Evolutionary conservation across 2,113 vertebrate species (phyloP), one percentile per base, ranked within the genome.

Genomic region (Pycnonotus jocosus): DNA sequence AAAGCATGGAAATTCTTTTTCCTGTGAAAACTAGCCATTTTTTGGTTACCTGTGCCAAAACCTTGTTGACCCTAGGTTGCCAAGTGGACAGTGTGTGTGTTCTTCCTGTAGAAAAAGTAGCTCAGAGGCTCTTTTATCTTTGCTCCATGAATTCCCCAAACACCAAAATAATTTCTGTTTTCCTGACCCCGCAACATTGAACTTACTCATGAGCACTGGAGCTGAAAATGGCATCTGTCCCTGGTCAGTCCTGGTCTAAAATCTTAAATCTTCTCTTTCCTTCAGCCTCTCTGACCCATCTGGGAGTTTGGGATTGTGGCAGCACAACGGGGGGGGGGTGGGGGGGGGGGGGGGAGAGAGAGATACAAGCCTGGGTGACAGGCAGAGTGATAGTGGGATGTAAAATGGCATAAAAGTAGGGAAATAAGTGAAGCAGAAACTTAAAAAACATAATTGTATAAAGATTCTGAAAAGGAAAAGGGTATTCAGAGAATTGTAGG

Each of bases 241-340:
- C 38, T 68, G 28, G 21, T 33, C 16, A 27, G 64, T 30, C 13
- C 2, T 44, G 5, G 11, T 68, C 14, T 81, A 35, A 56, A 37
- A 77, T 80, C 54, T 72, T 37, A 56, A 37, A 77, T 80, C 54
- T 72, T 37, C 0, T 3, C 35, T 66, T 77, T 45, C 51, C 5
- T 68, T 89, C 1, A 2, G 13, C 23, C 17, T 86, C 42, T 77
- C 30, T 51, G 24, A 21, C n/a, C 9, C 12, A 31, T 25, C 12
- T 64, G 35, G 13, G 62, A 60, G 19, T 72, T 57, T 64, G 74
- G n/a, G 40, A 50, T 38, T 35, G n/a, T 86, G 57, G 72, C 23
- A 78, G 48, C 20, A 25, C 0, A 30, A 30, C 1, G 22, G 6
- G 10, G 1, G 47, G 48, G 44, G 10, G 1, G 47, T 48, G 44